Evolutionary conservation across 1,140 invertebrate genomes (phyloP), one percentile per base, ranked within the genome.

Genomic region (Apis florea): DNA sequence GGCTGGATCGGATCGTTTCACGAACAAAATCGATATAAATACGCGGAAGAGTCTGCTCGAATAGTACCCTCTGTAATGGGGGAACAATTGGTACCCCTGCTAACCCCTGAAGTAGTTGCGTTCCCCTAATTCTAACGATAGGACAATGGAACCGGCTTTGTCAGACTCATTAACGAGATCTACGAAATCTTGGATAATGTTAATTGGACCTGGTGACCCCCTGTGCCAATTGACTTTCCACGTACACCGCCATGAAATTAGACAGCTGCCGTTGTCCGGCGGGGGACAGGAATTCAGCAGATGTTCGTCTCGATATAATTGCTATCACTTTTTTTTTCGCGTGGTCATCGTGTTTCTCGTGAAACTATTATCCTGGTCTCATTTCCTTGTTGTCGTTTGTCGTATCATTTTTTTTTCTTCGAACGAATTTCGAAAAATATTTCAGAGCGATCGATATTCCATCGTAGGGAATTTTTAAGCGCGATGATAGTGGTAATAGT

Each of bases 161-260:
- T 53, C 47, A 2, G 40, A 6, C 19, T 51, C 47, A 47, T 77
- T 69, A 75, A 82, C 63, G 80, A 69, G 80, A 77, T 77, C 73
- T 77, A 82, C 73, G 73, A 77, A 81, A 77, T 82, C 80, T 56
- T 77, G 74, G 66, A 82, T 31, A 72, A 73, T 51, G 70, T 56
- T 70, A 70, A 78, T 78, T 61, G 74, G 49, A 59, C 56, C 54
- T 9, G 66, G 74, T 56, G 73, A 68, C 53, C 67, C 67, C 63
- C 26, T 54, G 15, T 54, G 54, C 53, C 76, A 73, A 79, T 83
- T 83, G 77, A 80, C 54, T 80, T 83, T 80, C 77, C 66, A 31
- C 77, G 70, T 80, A 80, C 13, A 59, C 54, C 69, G 53, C 76
- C 56, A 40, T n/a, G 58, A 59, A 80, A 83, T 80, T 74, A 31